Evolutionary conservation across 2,797 vertebrate genomes (phyloP), one percentile per base, ranked within the genome.

Genomic region (Acanthurus tractus): DNA sequence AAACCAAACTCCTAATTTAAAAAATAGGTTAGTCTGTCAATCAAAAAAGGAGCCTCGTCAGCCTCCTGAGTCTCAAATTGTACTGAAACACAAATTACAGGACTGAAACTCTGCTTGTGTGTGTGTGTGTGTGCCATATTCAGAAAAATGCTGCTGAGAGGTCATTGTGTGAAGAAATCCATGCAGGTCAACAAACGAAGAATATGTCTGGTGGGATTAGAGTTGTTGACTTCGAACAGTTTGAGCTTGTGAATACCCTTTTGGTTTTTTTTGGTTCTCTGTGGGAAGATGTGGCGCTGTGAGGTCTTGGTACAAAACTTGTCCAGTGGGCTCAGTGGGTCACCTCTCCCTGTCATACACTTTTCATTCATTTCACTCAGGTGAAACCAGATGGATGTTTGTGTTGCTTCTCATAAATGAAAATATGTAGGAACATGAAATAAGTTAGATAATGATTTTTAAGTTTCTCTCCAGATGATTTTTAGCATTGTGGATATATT

Each of bases 181-280:
- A 38, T 58, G 55, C 75, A 68, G 59, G 23, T 40, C 66, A 81
- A 84, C 74, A 88, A 83, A 86, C 66, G 58, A 29, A n/a, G 74
- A 61, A 66, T 29, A 61, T 52, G 46, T 85, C 75, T 62, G 66
- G 22, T 78, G 82, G 63, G 76, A 83, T 81, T 69, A 75, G 42
- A 44, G 63, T 11, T 29, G 61, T 58, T 81, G 59, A 85, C 5
- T n/a, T 81, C 54, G 63, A 76, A 38, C 68, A 48, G 42, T 76
- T 65, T 65, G 49, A 53, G 62, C 72, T 79, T 36, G 52, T 68
- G 50, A 76, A 54, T 44, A 45, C 75, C 29, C 3, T 34, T 34
- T 34, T 34, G 29, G 29, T 6, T 6, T 44, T 45, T 48, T 57
- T 57, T 61, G 8, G 23, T 29, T 73, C 29, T 49, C 45, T 68